Conservation (phyloP, 2,797 vertebrate genomes). For the Sebastes dallii region DNA sequence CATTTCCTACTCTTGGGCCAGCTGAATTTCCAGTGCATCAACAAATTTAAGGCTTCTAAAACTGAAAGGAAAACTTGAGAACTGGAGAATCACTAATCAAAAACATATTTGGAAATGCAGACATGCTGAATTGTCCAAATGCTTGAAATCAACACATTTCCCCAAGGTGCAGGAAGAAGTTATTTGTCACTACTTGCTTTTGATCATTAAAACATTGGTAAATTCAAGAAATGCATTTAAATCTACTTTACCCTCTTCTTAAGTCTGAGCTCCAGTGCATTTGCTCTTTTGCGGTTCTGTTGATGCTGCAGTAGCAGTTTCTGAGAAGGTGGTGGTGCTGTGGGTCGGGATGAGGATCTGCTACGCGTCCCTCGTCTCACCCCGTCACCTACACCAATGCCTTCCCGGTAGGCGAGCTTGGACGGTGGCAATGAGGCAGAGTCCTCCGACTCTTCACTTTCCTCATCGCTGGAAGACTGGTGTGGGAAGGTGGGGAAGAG, state of each 20-base stretch:
- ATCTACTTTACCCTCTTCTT: constrained; percentile 79
- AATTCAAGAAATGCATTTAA: not conserved
- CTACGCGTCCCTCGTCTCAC: constrained; percentile 33
- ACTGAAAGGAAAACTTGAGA: not conserved
- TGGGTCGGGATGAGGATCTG: constrained; percentile 59
- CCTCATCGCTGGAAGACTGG: constrained; percentile 81
- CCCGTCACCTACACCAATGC: constrained; percentile 65
- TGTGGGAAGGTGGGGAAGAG: not conserved
- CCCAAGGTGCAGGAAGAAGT: not conserved
- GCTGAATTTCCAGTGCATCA: not conserved
- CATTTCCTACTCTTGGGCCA: not conserved
- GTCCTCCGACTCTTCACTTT: constrained; percentile 65
- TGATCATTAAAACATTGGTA: not conserved
- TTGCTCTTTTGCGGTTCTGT: constrained; percentile 83
- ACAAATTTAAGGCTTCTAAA: not conserved
- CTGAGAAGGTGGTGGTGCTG: constrained; percentile 83
- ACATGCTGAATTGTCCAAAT: not conserved
- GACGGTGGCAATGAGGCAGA: constrained; percentile 66
- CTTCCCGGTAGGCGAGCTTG: constrained; percentile 77
- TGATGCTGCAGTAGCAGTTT: constrained; percentile 83
- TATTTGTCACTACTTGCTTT: not conserved
- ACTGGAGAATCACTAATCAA: not conserved
- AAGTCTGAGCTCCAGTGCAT: constrained; percentile 79
- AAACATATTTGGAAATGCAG: not conserved
- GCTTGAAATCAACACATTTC: not conserved